These are phyloP conservation scores for Leptatherina wallacei DNA, from an alignment of 2,797 vertebrate genomes.

Conservation along the genomic window DNA sequence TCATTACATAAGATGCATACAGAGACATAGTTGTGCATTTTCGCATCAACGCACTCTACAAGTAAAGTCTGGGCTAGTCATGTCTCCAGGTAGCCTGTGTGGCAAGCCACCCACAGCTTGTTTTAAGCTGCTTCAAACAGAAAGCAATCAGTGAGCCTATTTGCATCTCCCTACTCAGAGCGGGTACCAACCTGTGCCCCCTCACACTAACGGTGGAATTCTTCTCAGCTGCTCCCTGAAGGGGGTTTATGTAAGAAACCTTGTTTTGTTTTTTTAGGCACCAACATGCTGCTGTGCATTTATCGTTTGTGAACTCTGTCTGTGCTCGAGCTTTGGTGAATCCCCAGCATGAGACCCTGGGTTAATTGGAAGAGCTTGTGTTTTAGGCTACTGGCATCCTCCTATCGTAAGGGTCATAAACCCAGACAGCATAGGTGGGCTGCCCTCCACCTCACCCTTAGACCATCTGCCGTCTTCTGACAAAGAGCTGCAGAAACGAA, in stretches of 20 bases:
- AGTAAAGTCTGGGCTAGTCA: conserved; percentile 12
- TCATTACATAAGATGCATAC: conserved; percentile 18
- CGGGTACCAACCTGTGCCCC: conserved; percentile 39
- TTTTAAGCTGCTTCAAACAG: conserved; percentile 50
- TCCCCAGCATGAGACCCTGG: conserved; percentile 47
- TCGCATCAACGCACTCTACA: conserved; percentile 1
- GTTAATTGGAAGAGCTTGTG: conserved; percentile 65
- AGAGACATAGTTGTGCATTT: conserved; percentile 1
- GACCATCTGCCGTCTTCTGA: conserved; percentile 37
- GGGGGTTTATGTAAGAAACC: conserved; percentile 24
- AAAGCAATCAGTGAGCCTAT: conserved; percentile 74
- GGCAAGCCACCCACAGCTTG: conserved; percentile 51
- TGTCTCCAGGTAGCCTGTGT: conserved; percentile 42
- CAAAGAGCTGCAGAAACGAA: conserved; percentile 21
- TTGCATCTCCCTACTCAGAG: conserved; percentile 61
- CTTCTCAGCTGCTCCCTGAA: conserved; percentile 28
- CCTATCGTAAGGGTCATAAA: conserved; percentile 46
- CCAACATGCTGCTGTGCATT: conserved; percentile 30
- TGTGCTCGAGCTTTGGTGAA: conserved; percentile 10
- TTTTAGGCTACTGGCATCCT: conserved; percentile 58
- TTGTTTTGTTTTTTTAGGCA: conserved; percentile 39
- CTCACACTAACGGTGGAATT: conserved; percentile 49
- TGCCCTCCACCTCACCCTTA: conserved; percentile 29
- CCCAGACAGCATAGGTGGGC: conserved; percentile 28
- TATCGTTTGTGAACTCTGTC: conserved; percentile 45